These are phyloP conservation scores for Agrochola litura DNA, from an alignment of 2,888 invertebrate genomes.

Conservation along the genomic window DNA sequence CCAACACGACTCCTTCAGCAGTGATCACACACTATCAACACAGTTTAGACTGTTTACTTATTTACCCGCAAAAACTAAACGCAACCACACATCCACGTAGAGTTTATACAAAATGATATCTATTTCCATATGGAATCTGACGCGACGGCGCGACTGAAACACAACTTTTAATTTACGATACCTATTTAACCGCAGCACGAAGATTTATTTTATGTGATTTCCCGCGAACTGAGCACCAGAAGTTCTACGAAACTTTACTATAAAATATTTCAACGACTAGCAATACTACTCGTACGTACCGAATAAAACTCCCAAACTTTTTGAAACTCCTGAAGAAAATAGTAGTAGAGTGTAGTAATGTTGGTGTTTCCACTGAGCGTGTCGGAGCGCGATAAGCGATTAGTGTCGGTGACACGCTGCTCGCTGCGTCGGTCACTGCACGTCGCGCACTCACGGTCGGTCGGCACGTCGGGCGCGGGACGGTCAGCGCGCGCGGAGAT, in stretches of 20 bases:
- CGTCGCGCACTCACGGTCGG: constrained; percentile 8
- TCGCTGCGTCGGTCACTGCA: constrained; percentile 16
- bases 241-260: constrained; percentile 34
- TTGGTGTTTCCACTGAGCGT: constrained; percentile 19
- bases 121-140: constrained; percentile 39
- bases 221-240: constrained; percentile 37
- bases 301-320: constrained; percentile 32
- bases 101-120: constrained; percentile 29
- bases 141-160: constrained; percentile 41
- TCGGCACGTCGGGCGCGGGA: constrained; percentile 13
- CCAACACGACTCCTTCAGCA: neutral
- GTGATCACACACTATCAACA: neutral
- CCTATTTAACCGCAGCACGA: constrained; percentile 40
- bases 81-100: constrained; percentile 19
- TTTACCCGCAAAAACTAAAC: constrained; percentile 7
- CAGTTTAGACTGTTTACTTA: neutral
- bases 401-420: constrained; percentile 29
- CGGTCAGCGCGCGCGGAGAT: constrained; percentile 50
- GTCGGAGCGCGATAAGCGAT: constrained; percentile 56
- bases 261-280: constrained; percentile 20
- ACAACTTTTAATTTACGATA: constrained; percentile 64
- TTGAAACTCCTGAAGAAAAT: constrained; percentile 39
- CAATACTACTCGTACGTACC: constrained; percentile 54
- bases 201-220: constrained; percentile 62
- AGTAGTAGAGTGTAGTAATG: neutral